Base-by-base conservation (phyloP, 2,888 invertebrate genomes). In the Serripes groenlandicus region DNA sequence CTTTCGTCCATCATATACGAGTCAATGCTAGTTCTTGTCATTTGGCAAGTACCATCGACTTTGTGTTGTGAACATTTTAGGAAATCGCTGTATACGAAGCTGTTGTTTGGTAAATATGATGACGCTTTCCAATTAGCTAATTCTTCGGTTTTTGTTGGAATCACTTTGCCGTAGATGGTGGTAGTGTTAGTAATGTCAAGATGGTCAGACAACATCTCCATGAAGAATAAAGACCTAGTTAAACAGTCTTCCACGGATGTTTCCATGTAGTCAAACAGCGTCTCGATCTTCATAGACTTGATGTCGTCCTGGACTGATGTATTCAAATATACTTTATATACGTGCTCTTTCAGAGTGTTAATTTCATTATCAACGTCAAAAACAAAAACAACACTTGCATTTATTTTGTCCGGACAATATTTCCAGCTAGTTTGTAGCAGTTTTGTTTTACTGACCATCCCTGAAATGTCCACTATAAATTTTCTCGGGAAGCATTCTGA, bases 401-500 rank as follows among this genome's bases (percentile, higher is more conserved):
- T 52, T 9, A 75, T 34, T 30, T 28, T 35, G 9, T 30, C 37
- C 15, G 66, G 49, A 56, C 35, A 37, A 5, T 26, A 28, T 23
- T 80, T 74, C 62, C 68, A 81, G 3, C 23, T 23, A 26, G n/a
- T 42, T 23, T 23, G 42, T n/a, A 66, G n/a, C 7, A 23, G 23
- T 28, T 70, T 60, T n/a, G 77, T 42, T 23, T 37, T 23, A 5
- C 60, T 68, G 3, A 79, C 60, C 34, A 64, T 71, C 21, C 86
- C 82, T 1, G 88, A 87, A 26, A 90, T 89, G 49, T 90, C 85
- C 18, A 91, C 73, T 21, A 88, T 28, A 56, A 90, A 91, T 56
- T 89, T 89, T 68, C 91, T 71, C 11, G 91, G 91, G 26, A 86
- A 83, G 37, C 89, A 90, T 9, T 81, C 76, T 30, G 85, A 84